Percentiles rank a stretch among this genome's conserved stretches.
Evolutionary conservation across 2,888 invertebrate species (phyloP).

Genomic region (Agrotis puta): DNA sequence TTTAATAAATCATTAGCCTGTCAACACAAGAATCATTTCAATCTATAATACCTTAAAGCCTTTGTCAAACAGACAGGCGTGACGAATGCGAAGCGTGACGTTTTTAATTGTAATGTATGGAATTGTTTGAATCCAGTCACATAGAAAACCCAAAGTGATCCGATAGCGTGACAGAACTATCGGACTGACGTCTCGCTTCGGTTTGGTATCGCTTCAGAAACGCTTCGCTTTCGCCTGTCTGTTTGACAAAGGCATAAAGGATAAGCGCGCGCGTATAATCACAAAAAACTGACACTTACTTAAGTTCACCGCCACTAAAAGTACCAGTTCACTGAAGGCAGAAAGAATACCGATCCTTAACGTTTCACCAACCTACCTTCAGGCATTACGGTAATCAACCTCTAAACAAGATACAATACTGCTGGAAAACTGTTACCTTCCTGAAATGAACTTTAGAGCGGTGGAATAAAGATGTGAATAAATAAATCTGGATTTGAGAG

Average conservation of each 20-base stretch:
- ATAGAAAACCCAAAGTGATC: no score
- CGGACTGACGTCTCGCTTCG: no score
- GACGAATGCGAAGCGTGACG: no score
- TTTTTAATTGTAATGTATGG: no score
- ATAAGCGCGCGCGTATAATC: no score
- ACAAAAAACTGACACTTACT: constrained; percentile 36
- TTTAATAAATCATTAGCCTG: background rate
- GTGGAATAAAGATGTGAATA: constrained; percentile 4
- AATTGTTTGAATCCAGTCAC: no score
- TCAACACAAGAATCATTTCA: background rate
- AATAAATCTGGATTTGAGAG: background rate
- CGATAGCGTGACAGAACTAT: no score
- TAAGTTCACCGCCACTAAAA: constrained; percentile 30
- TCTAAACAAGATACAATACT: constrained; percentile 19
- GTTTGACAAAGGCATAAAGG: no score
- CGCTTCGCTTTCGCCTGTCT: no score
- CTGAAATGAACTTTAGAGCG: constrained; percentile 45
- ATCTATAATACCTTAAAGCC: background rate
- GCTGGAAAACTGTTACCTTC: background rate
- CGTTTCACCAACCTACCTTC: constrained; percentile 76
- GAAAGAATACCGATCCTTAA: constrained; percentile 69
- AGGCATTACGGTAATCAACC: constrained; percentile 82
- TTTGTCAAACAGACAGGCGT: no score
- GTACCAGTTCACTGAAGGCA: constrained; percentile 33
- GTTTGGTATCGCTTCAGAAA: no score